Evolutionary conservation across 2,113 vertebrate genomes (phyloP).

Genomic region (Pedetes capensis): DNA sequence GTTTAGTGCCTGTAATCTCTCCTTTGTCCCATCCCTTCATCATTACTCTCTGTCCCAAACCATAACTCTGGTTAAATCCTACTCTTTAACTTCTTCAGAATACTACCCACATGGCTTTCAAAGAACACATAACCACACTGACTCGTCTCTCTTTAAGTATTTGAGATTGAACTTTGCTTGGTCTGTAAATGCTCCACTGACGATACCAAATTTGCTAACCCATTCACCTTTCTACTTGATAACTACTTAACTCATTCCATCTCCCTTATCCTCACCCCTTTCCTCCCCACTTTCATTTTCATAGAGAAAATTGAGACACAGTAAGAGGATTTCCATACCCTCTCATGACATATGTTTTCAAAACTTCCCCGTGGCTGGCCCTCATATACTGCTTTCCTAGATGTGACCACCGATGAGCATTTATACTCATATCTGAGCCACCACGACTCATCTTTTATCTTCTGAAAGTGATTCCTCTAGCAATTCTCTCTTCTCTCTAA

Average conservation of each 20-base stretch:
- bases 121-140: background rate
- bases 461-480: background rate
- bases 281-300: background rate
- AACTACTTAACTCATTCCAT: background rate
- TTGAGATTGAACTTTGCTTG: background rate
- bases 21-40: background rate
- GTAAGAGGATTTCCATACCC: background rate
- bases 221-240: background rate
- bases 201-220: background rate
- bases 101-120: background rate
- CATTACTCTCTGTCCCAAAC: background rate
- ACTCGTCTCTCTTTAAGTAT: background rate
- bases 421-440: background rate
- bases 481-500: background rate
- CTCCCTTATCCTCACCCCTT: background rate
- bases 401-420: background rate
- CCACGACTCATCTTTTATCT: background rate
- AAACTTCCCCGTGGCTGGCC: background rate
- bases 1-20: background rate
- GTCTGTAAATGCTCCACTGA: background rate
- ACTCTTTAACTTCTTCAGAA: background rate
- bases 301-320: background rate
- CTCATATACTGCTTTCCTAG: background rate
- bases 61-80: background rate
- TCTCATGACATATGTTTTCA: background rate